phyloP scores from a whole-genome alignment of 2,113 vertebrate genomes.

The Sphaerodactylus townsendi region DNA sequence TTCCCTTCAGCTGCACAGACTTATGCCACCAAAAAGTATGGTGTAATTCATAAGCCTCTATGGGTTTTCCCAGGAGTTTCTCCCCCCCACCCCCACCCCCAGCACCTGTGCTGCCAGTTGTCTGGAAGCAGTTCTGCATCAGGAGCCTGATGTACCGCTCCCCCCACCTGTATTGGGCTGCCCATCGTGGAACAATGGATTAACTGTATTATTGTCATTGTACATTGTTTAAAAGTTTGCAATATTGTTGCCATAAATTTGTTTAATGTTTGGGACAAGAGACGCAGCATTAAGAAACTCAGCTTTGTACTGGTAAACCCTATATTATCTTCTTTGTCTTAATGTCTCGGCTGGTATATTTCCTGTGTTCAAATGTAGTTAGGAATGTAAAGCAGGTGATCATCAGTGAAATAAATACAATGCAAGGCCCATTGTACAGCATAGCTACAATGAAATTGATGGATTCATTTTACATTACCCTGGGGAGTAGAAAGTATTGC shows the following conservation, averaged over 20 bases:
- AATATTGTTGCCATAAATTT: neutral
- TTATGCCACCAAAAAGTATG: too few species aligned
- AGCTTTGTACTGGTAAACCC: neutral
- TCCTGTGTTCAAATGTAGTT: neutral
- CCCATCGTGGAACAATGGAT: neutral
- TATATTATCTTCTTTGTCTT: neutral
- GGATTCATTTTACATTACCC: neutral
- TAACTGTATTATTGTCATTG: neutral
- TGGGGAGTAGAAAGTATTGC: neutral
- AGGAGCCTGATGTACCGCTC: too few species aligned
- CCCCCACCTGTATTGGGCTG: too few species aligned
- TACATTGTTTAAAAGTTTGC: neutral
- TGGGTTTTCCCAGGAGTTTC: too few species aligned
- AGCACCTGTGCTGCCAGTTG: too few species aligned
- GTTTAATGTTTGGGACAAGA: neutral
- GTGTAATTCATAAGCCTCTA: too few species aligned
- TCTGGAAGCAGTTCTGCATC: too few species aligned
- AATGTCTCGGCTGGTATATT: neutral
- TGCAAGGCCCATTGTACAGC: neutral
- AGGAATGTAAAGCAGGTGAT: neutral
- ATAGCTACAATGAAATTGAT: neutral
- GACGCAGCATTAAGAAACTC: neutral
- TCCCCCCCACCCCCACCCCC: too few species aligned
- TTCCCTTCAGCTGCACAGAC: too few species aligned
- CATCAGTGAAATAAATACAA: neutral